Conservation (phyloP, 2,888 invertebrate species). For the Apotomis betuletana region DNA sequence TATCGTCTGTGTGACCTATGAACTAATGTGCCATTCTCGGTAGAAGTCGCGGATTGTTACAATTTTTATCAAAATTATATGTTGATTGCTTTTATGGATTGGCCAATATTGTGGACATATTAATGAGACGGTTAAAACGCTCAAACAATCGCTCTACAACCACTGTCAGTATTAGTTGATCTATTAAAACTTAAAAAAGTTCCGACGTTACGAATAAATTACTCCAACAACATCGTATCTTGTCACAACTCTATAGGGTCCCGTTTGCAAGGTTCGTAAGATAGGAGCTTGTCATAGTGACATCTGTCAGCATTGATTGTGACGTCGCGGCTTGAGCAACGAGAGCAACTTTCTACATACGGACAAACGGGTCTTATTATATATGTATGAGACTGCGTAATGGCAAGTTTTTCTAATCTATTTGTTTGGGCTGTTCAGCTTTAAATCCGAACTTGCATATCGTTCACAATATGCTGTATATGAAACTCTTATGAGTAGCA, state of each 20-base stretch:
- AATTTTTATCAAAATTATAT: too few relatives aligned
- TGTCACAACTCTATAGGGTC: conserved; percentile 1
- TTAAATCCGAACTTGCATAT: not conserved
- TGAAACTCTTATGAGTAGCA: too few relatives aligned
- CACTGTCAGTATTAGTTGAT: too few relatives aligned
- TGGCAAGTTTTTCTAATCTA: conserved; percentile 21
- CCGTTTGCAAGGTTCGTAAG: not conserved
- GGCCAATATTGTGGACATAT: too few relatives aligned
- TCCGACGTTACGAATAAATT: conserved; percentile 32
- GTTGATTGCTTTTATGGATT: too few relatives aligned
- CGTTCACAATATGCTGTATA: too few relatives aligned
- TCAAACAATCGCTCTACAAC: too few relatives aligned
- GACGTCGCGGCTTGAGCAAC: conserved; percentile 36
- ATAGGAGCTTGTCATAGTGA: conserved; percentile 10
- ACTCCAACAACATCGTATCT: not conserved
- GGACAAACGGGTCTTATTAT: conserved; percentile 40
- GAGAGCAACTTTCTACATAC: conserved; percentile 41
- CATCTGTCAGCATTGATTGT: conserved; percentile 33
- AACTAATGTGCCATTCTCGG: too few relatives aligned
- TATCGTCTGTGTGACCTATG: too few relatives aligned
- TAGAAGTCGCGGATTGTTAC: too few relatives aligned
- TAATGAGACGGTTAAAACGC: too few relatives aligned
- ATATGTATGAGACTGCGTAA: conserved; percentile 42
- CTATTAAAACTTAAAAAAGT: conserved; percentile 6
- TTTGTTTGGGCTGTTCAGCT: conserved; percentile 2